These are phyloP conservation scores for Pangasius krempfi DNA, from an alignment of 2,797 vertebrate species.

Conservation along the genomic window DNA sequence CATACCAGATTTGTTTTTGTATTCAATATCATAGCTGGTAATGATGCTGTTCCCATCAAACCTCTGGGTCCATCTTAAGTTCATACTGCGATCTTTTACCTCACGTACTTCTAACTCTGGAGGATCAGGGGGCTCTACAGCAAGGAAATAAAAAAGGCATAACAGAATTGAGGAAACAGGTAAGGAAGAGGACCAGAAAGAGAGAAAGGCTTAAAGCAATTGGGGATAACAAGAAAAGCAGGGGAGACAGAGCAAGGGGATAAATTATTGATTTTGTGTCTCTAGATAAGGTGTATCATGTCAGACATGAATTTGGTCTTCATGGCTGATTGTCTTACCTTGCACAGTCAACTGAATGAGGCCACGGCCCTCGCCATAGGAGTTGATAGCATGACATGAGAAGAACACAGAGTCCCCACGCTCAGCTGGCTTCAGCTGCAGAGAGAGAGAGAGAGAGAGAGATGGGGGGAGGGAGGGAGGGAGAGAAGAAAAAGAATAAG, in stretches of 20 bases:
- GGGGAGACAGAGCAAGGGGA: background rate
- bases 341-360: conserved; percentile 98
- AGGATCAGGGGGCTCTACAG: conserved; percentile 91
- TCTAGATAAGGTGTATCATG: conserved; percentile 52
- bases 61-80: conserved; percentile 94
- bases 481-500: background rate
- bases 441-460: conserved; percentile 36
- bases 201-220: background rate
- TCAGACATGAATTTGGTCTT: conserved; percentile 42
- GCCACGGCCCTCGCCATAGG: conserved; percentile 93
- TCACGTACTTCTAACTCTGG: conserved; percentile 95
- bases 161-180: conserved; percentile 17
- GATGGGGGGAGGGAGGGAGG: background rate
- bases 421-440: conserved; percentile 92
- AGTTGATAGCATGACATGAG: conserved; percentile 97
- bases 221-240: conserved; percentile 10
- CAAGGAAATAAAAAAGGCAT: background rate
- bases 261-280: conserved; percentile 57
- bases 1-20: conserved; percentile 97
- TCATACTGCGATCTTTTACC: conserved; percentile 98
- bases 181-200: conserved; percentile 9
- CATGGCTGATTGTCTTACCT: conserved; percentile 74
- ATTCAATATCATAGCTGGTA: conserved; percentile 97
- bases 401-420: conserved; percentile 97
- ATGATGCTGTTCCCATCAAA: conserved; percentile 99